These are phyloP conservation scores for Euleptes europaea DNA, from an alignment of 2,113 vertebrate genomes.

Conservation along the genomic window DNA sequence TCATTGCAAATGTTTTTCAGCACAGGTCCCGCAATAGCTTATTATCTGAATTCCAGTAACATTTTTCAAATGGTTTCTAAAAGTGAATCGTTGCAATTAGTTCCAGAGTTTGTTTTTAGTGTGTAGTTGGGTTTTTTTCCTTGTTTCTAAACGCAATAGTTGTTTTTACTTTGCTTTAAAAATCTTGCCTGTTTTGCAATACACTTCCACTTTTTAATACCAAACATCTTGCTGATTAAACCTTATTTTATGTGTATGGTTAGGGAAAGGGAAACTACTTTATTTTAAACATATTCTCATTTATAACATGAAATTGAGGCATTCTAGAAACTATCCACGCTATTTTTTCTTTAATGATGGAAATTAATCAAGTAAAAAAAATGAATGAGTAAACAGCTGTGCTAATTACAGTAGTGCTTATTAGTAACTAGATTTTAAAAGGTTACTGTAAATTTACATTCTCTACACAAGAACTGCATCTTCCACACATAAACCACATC, in stretches of 20 bases:
- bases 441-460: constrained; percentile 99
- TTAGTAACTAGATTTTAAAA: constrained; percentile 99
- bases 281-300: constrained; percentile 81
- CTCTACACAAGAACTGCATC: constrained; percentile 99
- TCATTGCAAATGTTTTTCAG: constrained; percentile 61
- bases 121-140: constrained; percentile 50
- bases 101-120: constrained; percentile 55
- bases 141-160: constrained; percentile 57
- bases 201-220: constrained; percentile 57
- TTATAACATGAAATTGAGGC: constrained; percentile 83
- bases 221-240: constrained; percentile 58
- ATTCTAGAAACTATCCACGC: constrained; percentile 84
- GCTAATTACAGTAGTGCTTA: constrained; percentile 99
- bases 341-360: constrained; percentile 76
- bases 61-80: constrained; percentile 72
- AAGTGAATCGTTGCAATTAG: constrained; percentile 68
- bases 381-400: constrained; percentile 88
- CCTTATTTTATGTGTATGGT: constrained; percentile 61
- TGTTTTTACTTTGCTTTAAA: constrained; percentile 52
- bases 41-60: constrained; percentile 62
- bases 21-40: constrained; percentile 67
- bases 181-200: constrained; percentile 44
- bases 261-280: constrained; percentile 77
- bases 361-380: constrained; percentile 86
- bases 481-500: constrained; percentile 99